phyloP scores from a whole-genome alignment of 2,113 vertebrate species.

The Erpornis zantholeuca region DNA sequence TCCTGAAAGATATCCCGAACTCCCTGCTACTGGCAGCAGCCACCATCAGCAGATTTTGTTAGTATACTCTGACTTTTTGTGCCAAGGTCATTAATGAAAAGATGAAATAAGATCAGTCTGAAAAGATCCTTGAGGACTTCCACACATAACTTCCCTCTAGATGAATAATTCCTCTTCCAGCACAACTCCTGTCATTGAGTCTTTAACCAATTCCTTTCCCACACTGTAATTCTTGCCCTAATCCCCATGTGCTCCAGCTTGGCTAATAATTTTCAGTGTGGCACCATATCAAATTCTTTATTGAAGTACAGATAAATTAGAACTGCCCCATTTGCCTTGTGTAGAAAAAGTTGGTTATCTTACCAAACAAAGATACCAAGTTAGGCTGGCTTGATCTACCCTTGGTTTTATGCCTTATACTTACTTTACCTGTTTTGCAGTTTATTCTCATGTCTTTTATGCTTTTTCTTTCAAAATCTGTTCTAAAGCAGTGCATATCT shows the following conservation, averaged over 20 bases:
- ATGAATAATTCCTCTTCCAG: neutral
- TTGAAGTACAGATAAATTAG: neutral
- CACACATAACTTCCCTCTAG: neutral
- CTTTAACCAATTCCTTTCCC: conserved; percentile 1
- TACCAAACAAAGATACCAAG: neutral
- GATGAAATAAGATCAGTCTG: conserved; percentile 32
- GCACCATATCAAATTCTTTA: neutral
- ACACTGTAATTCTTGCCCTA: neutral
- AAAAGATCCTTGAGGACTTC: conserved; percentile 25
- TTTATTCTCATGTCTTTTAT: neutral
- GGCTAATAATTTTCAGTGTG: neutral
- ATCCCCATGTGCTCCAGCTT: neutral
- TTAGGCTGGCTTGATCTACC: neutral
- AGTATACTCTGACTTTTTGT: conserved; percentile 28
- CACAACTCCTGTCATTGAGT: neutral
- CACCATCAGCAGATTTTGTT: conserved; percentile 53
- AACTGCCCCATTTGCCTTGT: neutral
- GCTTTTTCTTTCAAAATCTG: neutral
- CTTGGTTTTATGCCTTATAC: neutral
- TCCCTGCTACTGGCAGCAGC: neutral
- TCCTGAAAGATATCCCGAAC: neutral
- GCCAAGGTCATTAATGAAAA: conserved; percentile 51
- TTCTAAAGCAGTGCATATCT: neutral
- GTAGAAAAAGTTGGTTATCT: neutral
- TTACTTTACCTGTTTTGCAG: neutral